Conservation (phyloP, 1,140 invertebrate species). For the Macrostomum lignano region DNA sequence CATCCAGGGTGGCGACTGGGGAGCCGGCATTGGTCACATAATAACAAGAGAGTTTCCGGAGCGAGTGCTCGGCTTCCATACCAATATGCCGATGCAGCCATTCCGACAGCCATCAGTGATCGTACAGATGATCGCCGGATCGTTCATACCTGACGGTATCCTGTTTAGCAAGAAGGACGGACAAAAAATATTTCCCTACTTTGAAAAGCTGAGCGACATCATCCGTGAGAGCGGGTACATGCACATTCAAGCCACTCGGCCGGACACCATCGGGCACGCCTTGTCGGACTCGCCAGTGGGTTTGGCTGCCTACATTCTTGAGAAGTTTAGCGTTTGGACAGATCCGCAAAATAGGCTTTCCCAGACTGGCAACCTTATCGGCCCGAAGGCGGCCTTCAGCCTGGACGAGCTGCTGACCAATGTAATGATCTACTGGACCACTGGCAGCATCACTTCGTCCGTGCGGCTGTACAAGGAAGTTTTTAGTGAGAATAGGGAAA, state of each 20-base stretch:
- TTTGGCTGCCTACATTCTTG: slow-evolving; percentile 48
- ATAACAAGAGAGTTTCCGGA: too few relatives aligned
- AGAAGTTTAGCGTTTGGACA: slow-evolving; percentile 53
- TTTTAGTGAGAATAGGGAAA: slow-evolving; percentile 31
- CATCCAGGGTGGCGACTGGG: slow-evolving; percentile 50
- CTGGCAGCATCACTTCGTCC: slow-evolving; percentile 44
- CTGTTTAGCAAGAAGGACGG: slow-evolving; percentile 34
- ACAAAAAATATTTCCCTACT: slow-evolving; percentile 35
- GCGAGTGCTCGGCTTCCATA: too few relatives aligned
- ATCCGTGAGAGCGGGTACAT: slow-evolving; percentile 47
- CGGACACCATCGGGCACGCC: slow-evolving; percentile 48
- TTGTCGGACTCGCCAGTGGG: slow-evolving; percentile 36
- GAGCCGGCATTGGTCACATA: too few relatives aligned
- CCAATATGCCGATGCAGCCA: too few relatives aligned
- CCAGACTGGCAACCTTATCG: slow-evolving; percentile 36
- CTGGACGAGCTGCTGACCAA: slow-evolving; percentile 53
- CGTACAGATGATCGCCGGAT: too few relatives aligned
- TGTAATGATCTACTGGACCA: slow-evolving; percentile 57
- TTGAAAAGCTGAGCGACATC: slow-evolving; percentile 25
- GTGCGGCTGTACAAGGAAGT: slow-evolving; percentile 43
- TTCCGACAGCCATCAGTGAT: too few relatives aligned
- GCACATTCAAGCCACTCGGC: slow-evolving; percentile 57
- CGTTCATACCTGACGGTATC: too few relatives aligned
- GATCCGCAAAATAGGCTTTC: slow-evolving; percentile 25
- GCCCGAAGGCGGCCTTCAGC: slow-evolving; percentile 31